These are phyloP conservation scores for Cyanocitta stelleri DNA, from an alignment of 2,113 vertebrate species.

Conservation along the genomic window DNA sequence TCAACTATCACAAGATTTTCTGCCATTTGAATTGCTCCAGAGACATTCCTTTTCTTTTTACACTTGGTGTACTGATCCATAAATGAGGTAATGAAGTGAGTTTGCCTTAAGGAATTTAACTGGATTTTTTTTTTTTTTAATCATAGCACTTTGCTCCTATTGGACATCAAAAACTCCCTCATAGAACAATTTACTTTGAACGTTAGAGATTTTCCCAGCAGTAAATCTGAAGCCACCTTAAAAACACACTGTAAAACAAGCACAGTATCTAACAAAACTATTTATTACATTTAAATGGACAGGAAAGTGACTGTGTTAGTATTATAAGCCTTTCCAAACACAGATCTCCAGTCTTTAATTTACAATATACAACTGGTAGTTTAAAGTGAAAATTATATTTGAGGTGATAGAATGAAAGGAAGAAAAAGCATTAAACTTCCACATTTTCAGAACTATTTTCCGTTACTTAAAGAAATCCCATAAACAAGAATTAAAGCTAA, in stretches of 20 bases:
- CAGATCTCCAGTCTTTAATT: not conserved
- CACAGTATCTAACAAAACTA: not conserved
- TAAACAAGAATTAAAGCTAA: not conserved
- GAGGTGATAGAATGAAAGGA: not conserved
- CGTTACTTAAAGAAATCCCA: not conserved
- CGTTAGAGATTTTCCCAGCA: not conserved
- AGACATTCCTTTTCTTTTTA: not conserved
- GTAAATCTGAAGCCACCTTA: conserved; percentile 25
- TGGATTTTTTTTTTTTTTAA: not conserved
- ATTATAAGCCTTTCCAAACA: not conserved
- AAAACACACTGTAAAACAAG: conserved; percentile 25
- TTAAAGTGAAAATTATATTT: not conserved
- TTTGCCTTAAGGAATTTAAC: not conserved
- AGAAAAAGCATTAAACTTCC: not conserved
- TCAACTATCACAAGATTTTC: not conserved
- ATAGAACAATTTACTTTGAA: not conserved
- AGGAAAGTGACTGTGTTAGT: not conserved
- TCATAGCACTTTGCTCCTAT: not conserved
- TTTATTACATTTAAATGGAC: not conserved
- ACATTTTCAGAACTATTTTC: not conserved
- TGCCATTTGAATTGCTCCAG: not conserved
- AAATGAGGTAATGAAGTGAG: not conserved
- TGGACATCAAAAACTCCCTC: not conserved
- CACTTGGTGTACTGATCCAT: not conserved
- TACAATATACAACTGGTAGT: not conserved